phyloP scores from a whole-genome alignment of 2,797 vertebrate genomes.

The Pelodytes ibericus region DNA sequence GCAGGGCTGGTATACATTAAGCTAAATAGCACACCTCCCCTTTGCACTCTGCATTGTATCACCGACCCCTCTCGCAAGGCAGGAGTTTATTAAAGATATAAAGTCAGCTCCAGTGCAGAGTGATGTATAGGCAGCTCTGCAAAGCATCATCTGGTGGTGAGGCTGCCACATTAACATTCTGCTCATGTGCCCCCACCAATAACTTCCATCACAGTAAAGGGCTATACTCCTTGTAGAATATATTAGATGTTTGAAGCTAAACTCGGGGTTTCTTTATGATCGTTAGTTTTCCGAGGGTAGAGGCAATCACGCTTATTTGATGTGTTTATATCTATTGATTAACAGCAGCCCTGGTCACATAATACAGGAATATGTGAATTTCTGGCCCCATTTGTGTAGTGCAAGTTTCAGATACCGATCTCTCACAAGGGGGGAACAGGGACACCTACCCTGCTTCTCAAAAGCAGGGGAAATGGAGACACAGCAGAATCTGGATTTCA shows the following conservation, averaged over 20 bases:
- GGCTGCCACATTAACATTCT: constrained; percentile 46
- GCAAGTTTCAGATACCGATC: constrained; percentile 10
- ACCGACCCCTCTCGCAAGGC: not conserved
- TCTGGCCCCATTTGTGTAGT: constrained; percentile 13
- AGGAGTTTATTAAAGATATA: constrained; percentile 55
- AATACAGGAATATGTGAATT: constrained; percentile 45
- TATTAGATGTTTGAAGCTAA: constrained; percentile 53
- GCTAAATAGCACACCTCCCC: constrained; percentile 37
- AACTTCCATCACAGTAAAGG: constrained; percentile 56
- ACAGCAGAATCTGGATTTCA: no score
- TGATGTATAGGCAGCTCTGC: constrained; percentile 52
- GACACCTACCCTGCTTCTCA: not conserved
- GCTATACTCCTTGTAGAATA: constrained; percentile 55
- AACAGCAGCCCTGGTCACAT: constrained; percentile 50
- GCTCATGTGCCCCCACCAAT: constrained; percentile 49
- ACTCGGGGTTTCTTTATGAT: constrained; percentile 54
- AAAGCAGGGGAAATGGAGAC: no score
- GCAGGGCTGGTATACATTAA: constrained; percentile 29
- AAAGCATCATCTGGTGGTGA: constrained; percentile 47
- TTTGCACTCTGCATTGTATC: constrained; percentile 5
- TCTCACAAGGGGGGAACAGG: not conserved
- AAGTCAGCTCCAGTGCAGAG: constrained; percentile 38
- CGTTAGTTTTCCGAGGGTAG: constrained; percentile 51
- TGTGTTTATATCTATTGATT: constrained; percentile 58
- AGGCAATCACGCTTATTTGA: constrained; percentile 53